These are phyloP conservation scores for Hydrotaea diabolus DNA, from an alignment of 2,888 invertebrate genomes.

Conservation along the genomic window DNA sequence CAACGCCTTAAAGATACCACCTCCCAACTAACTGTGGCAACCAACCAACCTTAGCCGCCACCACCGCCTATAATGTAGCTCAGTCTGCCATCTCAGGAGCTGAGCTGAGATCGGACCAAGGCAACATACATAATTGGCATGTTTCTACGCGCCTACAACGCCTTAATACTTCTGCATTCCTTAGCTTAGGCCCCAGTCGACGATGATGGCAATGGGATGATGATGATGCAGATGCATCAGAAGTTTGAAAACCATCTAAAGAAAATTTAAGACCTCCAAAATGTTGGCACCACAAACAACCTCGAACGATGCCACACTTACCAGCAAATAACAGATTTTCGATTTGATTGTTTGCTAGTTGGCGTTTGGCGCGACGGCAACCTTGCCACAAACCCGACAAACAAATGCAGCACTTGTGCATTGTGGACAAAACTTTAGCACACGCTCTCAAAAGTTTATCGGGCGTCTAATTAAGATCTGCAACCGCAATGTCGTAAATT, in stretches of 20 bases:
- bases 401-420: slow-evolving; percentile 31
- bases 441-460: slow-evolving; percentile 66
- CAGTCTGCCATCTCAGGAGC: not conserved
- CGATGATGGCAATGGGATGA: not conserved
- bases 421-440: slow-evolving; percentile 46
- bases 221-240: slow-evolving; percentile 43
- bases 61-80: too few species aligned
- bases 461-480: slow-evolving; percentile 72
- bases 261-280: slow-evolving; percentile 48
- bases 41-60: not conserved
- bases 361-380: not conserved
- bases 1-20: slow-evolving; percentile 65
- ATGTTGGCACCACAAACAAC: slow-evolving; percentile 45
- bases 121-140: slow-evolving; percentile 61
- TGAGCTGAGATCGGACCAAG: slow-evolving; percentile 23
- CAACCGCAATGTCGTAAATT: slow-evolving; percentile 71
- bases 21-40: slow-evolving; percentile 46
- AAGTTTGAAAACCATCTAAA: slow-evolving; percentile 47
- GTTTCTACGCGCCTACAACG: slow-evolving; percentile 67
- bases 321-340: slow-evolving; percentile 45
- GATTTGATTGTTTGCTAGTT: slow-evolving; percentile 53
- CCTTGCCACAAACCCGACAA: not conserved
- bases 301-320: not conserved
- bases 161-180: slow-evolving; percentile 58
- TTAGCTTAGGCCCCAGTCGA: not conserved